Base-by-base conservation (phyloP, 2,113 vertebrate genomes). In the Ivindomyrus marchei region DNA sequence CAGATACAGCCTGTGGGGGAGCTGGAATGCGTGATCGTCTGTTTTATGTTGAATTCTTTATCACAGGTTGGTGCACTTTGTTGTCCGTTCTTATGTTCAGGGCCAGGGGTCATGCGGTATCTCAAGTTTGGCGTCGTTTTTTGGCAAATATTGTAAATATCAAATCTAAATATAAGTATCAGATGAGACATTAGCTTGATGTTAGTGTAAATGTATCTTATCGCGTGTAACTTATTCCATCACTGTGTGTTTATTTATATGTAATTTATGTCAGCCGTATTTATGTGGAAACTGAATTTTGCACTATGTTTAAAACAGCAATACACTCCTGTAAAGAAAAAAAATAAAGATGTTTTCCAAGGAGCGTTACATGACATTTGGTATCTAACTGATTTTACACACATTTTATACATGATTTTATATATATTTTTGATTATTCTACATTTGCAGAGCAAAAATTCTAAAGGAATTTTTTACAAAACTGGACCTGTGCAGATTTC, bases 291-390 rank as follows among this genome's bases (percentile, higher is more conserved):
- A 91, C 93, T 94, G 91, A 93, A 96, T 94, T 97, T 98, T 98
- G 97, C 97, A 98, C 97, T 97, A 96, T 92, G 93, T 94, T 92
- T 90, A 94, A 94, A 91, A 88, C 66, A 98, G 97, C 97, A 98
- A 97, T 98, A 97, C 93, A 95, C 95, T 94, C 90, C 93, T 93
- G 85, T 95, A 95, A 93, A 95, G 96, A 91, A 47, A 95, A 96
- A 88, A 92, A 95, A 96, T 96, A 96, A 96, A 96, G 90, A 53
- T 90, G 93, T 94, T 95, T 95, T 95, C 93, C 85, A 87, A 90
- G 89, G 89, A 90, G 85, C 21, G 6, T 86, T 47, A 53, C 84
- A 56, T 27, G 50, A 87, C 24, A 39, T n/a, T 10, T 42, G 62
- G 77, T 46, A 17, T 85, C 13, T 66, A 47, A 27, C 36, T 90